Evolutionary conservation across 2,797 vertebrate species (phyloP), one percentile per base, ranked within the genome.

Genomic region (Urosaurus nigricauda): DNA sequence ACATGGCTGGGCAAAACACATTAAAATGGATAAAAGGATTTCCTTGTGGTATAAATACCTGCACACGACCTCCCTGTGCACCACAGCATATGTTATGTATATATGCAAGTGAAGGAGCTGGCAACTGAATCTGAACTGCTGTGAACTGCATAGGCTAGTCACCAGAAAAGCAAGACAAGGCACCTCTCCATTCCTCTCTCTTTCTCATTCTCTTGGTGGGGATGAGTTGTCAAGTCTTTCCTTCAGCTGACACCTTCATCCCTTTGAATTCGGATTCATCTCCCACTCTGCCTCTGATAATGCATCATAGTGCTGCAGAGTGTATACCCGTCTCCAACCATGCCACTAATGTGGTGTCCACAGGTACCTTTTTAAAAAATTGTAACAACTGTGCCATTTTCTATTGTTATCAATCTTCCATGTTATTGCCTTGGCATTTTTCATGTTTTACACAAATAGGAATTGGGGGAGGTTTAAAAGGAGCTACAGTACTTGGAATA

Each of bases 141-240:
- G 0, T 63, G 84, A 79, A 88, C 82, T 3, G 12, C 1, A 0
- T 79, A 75, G 60, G 83, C 92, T 85, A 91, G 58, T 47, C 56
- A 87, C 47, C 88, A 89, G 71, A 70, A 74, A 86, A 82, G 92
- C 82, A 79, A 89, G 8, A 88, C 91, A 93, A 81, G 85, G 86
- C 2, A 0, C 65, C 91, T 93, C 90, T 95, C 53, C 73, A 92
- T 87, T 29, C 47, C 90, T 92, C 60, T 43, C 83, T 84, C 70
- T 56, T 11, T 2, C n/a, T 90, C 92, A 92, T n/a, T 90, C 85
- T 71, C 83, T 78, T 85, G 87, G 92, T 96, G 96, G 97, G 95
- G 94, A 99, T 99, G 98, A 98, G 98, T 92, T 99, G 98, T 96
- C 98, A 99, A 96, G 96, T 98, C 0, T 99, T 99, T 94, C 95